A percentile compares a stretch with the other conserved stretches of the same genome.
These are phyloP conservation scores for Rhinopomastus cyanomelas DNA, from an alignment of 2,113 vertebrate genomes.

Conservation along the genomic window DNA sequence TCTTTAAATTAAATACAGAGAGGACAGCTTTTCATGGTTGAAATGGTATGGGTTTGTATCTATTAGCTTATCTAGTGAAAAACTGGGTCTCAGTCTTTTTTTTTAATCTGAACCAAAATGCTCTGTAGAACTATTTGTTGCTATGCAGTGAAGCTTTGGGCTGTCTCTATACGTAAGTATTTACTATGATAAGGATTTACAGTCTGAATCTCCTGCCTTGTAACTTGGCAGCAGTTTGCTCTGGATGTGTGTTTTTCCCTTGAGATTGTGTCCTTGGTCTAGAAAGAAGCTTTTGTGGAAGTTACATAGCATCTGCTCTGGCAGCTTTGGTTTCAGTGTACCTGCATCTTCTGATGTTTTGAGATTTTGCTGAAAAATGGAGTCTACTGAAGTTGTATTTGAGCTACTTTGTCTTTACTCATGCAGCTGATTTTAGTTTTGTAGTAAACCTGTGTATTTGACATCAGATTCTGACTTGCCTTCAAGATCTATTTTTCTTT, in stretches of 20 bases:
- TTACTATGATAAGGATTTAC: background rate
- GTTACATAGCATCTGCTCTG: background rate
- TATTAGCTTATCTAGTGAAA: background rate
- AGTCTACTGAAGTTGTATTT: too few relatives aligned
- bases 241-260: background rate
- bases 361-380: too few relatives aligned
- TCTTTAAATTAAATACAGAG: background rate
- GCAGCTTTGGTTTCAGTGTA: background rate
- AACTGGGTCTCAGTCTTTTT: background rate
- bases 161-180: background rate
- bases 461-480: too few relatives aligned
- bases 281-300: background rate
- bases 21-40: background rate
- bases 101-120: background rate
- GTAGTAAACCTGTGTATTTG: too few relatives aligned
- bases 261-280: background rate
- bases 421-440: too few relatives aligned
- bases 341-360: too few relatives aligned
- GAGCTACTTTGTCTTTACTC: too few relatives aligned
- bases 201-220: background rate
- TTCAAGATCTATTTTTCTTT: too few relatives aligned
- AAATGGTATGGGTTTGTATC: background rate
- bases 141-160: background rate
- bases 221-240: background rate
- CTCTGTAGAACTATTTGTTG: background rate